These are phyloP conservation scores for Euura saliciscinereae DNA, from an alignment of 1,140 invertebrate species.

Conservation along the genomic window DNA sequence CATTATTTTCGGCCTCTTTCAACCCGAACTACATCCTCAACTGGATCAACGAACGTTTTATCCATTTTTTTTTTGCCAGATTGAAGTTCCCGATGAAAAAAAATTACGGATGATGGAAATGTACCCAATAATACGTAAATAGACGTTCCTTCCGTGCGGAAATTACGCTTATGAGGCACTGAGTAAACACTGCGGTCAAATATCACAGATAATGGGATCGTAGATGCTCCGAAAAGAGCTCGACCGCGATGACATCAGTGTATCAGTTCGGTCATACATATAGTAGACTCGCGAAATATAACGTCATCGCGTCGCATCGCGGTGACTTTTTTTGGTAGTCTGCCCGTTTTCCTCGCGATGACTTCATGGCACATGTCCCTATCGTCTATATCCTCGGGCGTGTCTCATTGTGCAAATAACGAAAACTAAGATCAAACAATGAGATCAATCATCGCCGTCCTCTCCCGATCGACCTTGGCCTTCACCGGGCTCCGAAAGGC, in stretches of 20 bases:
- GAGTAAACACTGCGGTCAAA: too few relatives aligned
- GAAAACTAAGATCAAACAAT: too few relatives aligned
- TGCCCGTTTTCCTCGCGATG: background rate
- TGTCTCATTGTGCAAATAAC: background rate
- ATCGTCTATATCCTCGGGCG: background rate
- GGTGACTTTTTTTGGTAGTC: background rate
- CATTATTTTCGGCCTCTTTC: too few relatives aligned
- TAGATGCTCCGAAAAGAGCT: too few relatives aligned
- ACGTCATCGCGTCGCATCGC: background rate
- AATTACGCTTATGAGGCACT: too few relatives aligned
- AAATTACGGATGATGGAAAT: background rate
- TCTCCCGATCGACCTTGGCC: background rate
- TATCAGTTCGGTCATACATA: too few relatives aligned
- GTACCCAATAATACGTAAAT: too few relatives aligned
- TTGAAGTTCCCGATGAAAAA: background rate
- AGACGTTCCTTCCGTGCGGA: background rate
- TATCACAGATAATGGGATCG: too few relatives aligned
- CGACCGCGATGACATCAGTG: background rate
- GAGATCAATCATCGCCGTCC: background rate
- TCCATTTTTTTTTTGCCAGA: background rate
- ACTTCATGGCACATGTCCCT: background rate
- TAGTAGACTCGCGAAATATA: background rate
- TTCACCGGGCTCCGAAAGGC: background rate
- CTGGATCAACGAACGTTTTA: background rate
- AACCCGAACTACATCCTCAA: too few relatives aligned